Evolutionary conservation across 2,888 invertebrate species (phyloP).

Genomic region (Polia nebulosa): DNA sequence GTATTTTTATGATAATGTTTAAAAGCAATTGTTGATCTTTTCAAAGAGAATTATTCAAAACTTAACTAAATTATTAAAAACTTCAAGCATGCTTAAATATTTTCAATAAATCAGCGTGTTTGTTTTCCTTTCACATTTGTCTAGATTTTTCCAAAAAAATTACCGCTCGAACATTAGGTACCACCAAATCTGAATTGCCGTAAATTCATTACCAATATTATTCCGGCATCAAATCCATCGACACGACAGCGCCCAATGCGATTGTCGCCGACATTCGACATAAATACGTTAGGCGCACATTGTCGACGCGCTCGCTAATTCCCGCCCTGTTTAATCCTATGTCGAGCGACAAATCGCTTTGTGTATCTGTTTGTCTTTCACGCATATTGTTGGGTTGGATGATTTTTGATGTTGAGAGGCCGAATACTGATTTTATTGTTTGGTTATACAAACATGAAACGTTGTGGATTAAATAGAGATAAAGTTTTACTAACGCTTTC

Average conservation of each 20-base stretch:
- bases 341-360: conserved; percentile 70
- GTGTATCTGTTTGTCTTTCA: conserved; percentile 48
- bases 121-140: too few relatives aligned
- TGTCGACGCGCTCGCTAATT: conserved; percentile 78
- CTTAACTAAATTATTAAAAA: too few relatives aligned
- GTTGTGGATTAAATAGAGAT: too few relatives aligned
- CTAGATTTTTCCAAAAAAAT: too few relatives aligned
- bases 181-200: conserved; percentile 6
- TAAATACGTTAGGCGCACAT: conserved; percentile 80
- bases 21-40: too few relatives aligned
- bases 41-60: neutral
- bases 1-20: neutral
- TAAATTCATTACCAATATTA: conserved; percentile 20
- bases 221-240: conserved; percentile 50
- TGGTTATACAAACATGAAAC: too few relatives aligned
- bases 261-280: conserved; percentile 65
- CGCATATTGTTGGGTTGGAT: conserved; percentile 14
- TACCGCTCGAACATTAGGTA: too few relatives aligned
- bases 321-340: conserved; percentile 72
- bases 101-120: too few relatives aligned
- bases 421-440: neutral
- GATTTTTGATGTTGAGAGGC: conserved; percentile 1
- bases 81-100: too few relatives aligned
- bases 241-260: conserved; percentile 56
- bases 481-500: too few relatives aligned